Evolutionary conservation across 2,797 vertebrate genomes (phyloP), one percentile per base, ranked within the genome.

Genomic region (Toxotes lorentzi): DNA sequence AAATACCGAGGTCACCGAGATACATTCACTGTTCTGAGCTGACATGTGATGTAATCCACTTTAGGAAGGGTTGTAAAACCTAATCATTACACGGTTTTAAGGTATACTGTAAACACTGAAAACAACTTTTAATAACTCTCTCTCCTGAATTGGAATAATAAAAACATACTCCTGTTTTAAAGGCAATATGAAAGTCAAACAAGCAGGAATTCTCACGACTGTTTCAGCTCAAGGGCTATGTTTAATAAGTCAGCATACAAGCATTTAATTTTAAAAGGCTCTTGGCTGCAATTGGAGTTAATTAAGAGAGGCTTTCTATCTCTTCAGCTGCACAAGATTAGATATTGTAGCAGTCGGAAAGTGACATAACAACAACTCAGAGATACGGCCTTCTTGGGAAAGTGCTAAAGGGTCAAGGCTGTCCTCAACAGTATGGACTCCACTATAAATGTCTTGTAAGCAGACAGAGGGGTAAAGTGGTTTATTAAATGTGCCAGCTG

Each of bases 1-100:
- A 82, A 86, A 86, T 71, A 66, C 67, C 11, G 48, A 85, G 80
- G 86, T 83, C 89, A 87, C 62, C 16, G 32, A 69, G 78, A 74
- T 70, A 81, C 61, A 69, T 53, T 74, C 71, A 17, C 62, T 5
- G 6, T 70, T 75, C 70, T 60, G 53, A 75, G 64, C 60, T 24
- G 57, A 56, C 27, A 19, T 58, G 71, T 86, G 83, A 88, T 72
- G 82, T 81, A 82, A 86, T 83, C 43, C 35, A 43, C 41, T 79
- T 75, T 17, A 27, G 69, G 61, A 54, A 32, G 10, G 51, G 53
- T 23, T 60, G 47, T 81, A 84, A 88, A 89, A 79, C 21, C 41
- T 65, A 70, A 79, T 64, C 72, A 74, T 58, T 16, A 1, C 1
- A 45, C 58, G n/a, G 16, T 41, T 68, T 51, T 24, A 73, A 60